Evolutionary conservation across 1,140 invertebrate genomes (phyloP), one percentile per base, ranked within the genome.

Genomic region (Psilanteris sp.): DNA sequence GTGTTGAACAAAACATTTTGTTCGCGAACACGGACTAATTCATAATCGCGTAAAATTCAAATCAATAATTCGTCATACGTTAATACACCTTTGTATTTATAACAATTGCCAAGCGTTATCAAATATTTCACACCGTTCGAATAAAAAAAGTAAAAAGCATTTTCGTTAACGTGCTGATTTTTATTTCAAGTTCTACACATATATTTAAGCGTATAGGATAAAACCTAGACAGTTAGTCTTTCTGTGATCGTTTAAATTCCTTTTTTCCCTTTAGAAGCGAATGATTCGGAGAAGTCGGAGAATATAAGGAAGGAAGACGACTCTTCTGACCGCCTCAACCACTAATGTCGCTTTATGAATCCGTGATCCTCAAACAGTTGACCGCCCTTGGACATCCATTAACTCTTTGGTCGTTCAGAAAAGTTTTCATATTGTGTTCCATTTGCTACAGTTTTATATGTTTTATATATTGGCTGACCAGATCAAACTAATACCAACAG

Each of bases 321-420:
- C 34, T 66, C 64, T 68, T 61, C 61, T 41, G 57, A 16, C 61
- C 52, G 41, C 41, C 55, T 29, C 73, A 11, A 72, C 67, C 54
- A 66, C 71, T 80, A 77, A 80, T 80, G 79, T 77, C 46, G 77
- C 67, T 79, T 76, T 77, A 70, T 64, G 75, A 78, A 59, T 57
- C 36, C 34, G 16, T 43, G 67, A 46, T 68, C 46, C 43, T 66
- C 55, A 41, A 36, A 46, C 57, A 39, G 41, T 39, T 43, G 50
- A 26, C 34, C 57, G 68, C 39, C 27, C 39, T 70, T 68, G 44
- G 72, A 20, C 15, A 44, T 70, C 68, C 77, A 79, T 77, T 79
- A 79, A 77, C 54, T 70, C 52, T 64, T 57, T 9, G 48, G 24
- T 59, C 59, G 44, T 70, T 44, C 24, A 31, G 11, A 43, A 71